A percentile compares a stretch with the other conserved stretches of the same genome.
Conservation (phyloP, 2,888 invertebrate genomes). For the Psylliodes chrysocephalus region DNA sequence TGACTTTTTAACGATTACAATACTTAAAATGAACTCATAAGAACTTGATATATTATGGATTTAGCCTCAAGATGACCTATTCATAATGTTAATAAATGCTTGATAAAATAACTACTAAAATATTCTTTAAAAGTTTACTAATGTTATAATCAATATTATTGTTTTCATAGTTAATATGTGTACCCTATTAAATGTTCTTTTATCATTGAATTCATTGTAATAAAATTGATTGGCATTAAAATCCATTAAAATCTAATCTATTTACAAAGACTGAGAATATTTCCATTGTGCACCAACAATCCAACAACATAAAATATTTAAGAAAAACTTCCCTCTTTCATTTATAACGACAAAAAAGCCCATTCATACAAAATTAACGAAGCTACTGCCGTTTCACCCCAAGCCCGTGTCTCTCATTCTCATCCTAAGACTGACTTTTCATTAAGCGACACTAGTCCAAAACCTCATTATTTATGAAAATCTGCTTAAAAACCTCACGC, state of each 20-base stretch:
- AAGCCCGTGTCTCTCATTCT: neutral
- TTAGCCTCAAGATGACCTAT: too few relatives aligned
- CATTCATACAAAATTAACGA: conserved; percentile 21
- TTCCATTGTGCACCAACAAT: neutral
- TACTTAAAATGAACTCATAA: too few relatives aligned
- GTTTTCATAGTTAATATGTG: too few relatives aligned
- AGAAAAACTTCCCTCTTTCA: neutral
- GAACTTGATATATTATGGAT: too few relatives aligned
- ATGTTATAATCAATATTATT: too few relatives aligned
- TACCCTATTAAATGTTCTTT: neutral
- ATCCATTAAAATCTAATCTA: neutral
- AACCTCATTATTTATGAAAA: conserved; percentile 38
- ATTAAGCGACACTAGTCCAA: conserved; percentile 32
- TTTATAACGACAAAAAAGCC: conserved; percentile 6
- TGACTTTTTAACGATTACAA: too few relatives aligned
- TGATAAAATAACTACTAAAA: too few relatives aligned
- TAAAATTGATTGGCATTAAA: neutral
- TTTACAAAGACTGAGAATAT: neutral
- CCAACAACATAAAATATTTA: neutral
- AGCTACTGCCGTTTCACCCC: conserved; percentile 16
- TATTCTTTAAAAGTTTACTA: too few relatives aligned
- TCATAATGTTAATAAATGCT: too few relatives aligned
- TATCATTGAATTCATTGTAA: neutral
- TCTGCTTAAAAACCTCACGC: conserved; percentile 31
- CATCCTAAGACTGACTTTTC: conserved; percentile 26